phyloP scores from a whole-genome alignment of 1,140 invertebrate species.

The Macrocentrus cingulum region DNA sequence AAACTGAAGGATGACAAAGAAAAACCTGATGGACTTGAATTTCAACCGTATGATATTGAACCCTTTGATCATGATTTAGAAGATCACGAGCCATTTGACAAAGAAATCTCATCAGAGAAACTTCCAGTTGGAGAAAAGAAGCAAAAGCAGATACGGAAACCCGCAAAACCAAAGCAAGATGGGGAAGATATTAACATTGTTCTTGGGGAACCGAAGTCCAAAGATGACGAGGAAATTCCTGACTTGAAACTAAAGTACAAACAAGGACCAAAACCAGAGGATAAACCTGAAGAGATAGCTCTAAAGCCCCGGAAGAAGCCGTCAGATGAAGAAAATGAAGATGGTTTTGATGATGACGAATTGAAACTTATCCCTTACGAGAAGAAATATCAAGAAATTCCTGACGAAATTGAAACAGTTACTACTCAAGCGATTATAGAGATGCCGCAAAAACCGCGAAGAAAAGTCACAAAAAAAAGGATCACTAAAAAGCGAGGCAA shows the following conservation, averaged over 20 bases:
- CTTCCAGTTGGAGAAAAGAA: conserved; percentile 39
- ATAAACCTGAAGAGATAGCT: conserved; percentile 57
- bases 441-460: conserved; percentile 18
- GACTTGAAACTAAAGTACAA: conserved; percentile 61
- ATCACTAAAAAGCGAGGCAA: conserved; percentile 40
- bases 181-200: conserved; percentile 36
- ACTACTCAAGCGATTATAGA: conserved; percentile 33
- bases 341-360: conserved; percentile 48
- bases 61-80: conserved; percentile 48
- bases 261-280: conserved; percentile 56
- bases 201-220: conserved; percentile 50
- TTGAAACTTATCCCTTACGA: conserved; percentile 16
- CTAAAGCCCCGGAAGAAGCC: conserved; percentile 59
- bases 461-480: conserved; percentile 40
- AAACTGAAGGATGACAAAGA: conserved; percentile 38
- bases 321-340: conserved; percentile 31
- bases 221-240: conserved; percentile 20
- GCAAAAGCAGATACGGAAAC: conserved; percentile 37
- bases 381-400: conserved; percentile 24
- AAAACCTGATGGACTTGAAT: conserved; percentile 38
- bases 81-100: conserved; percentile 42
- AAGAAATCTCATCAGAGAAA: conserved; percentile 43
- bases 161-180: conserved; percentile 27
- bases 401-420: conserved; percentile 35
- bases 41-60: conserved; percentile 48